These are phyloP conservation scores for Nectonema munidae DNA, from an alignment of 2,888 invertebrate species.

Conservation along the genomic window DNA sequence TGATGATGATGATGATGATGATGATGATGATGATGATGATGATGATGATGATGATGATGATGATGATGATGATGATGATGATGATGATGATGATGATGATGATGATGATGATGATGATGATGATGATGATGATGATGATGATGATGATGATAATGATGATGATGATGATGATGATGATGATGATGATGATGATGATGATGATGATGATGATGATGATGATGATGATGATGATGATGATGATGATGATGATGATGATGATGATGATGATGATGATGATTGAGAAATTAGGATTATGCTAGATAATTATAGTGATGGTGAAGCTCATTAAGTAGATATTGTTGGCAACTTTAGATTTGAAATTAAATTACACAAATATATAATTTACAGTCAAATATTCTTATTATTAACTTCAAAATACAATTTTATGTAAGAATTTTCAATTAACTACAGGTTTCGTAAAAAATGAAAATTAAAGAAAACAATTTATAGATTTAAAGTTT, in stretches of 20 bases:
- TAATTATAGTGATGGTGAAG: neutral
- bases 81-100: constrained; percentile 15
- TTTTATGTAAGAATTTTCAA: too few species aligned
- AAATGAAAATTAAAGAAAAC: too few species aligned
- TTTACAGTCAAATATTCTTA: too few species aligned
- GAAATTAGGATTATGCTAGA: neutral
- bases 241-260: constrained; percentile 5
- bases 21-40: constrained; percentile 17
- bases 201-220: constrained; percentile 17
- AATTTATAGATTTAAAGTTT: too few species aligned
- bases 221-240: constrained; percentile 12
- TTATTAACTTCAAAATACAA: too few species aligned
- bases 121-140: constrained; percentile 17
- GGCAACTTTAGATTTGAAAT: too few species aligned
- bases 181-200: constrained; percentile 17
- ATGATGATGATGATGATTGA: constrained; percentile 1
- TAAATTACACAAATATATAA: too few species aligned
- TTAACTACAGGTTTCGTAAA: too few species aligned
- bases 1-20: too few species aligned
- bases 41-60: constrained; percentile 17
- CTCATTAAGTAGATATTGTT: too few species aligned
- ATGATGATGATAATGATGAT: constrained; percentile 17
- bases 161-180: constrained; percentile 16
- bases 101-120: constrained; percentile 15
- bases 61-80: constrained; percentile 17